These are phyloP conservation scores for Oriolus oriolus DNA, from an alignment of 2,113 vertebrate genomes.

Conservation along the genomic window DNA sequence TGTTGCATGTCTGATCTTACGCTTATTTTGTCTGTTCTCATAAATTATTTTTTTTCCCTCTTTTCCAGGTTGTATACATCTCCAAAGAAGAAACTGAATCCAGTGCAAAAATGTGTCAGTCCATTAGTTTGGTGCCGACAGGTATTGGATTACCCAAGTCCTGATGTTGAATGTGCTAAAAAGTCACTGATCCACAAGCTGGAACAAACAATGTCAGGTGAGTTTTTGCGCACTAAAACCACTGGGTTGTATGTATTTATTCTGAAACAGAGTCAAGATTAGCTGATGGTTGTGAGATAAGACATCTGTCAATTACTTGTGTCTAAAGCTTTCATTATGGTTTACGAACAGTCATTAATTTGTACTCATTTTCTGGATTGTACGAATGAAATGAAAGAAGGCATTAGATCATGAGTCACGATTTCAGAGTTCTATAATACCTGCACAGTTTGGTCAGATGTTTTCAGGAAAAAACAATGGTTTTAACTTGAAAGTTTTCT, in stretches of 20 bases:
- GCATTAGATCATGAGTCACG: neutral
- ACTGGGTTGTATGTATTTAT: neutral
- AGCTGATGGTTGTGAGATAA: neutral
- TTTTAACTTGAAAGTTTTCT: neutral
- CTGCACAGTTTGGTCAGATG: neutral
- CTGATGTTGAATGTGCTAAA: conserved; percentile 96
- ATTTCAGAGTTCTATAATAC: neutral
- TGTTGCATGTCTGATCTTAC: neutral
- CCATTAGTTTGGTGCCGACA: conserved; percentile 96
- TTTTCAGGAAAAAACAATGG: neutral
- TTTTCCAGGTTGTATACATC: conserved; percentile 86
- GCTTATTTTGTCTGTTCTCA: neutral
- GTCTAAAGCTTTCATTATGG: neutral
- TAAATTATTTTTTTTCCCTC: neutral
- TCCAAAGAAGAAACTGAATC: conserved; percentile 87
- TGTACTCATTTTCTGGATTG: neutral
- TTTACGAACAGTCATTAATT: neutral
- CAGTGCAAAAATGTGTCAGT: conserved; percentile 87
- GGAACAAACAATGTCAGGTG: conserved; percentile 96
- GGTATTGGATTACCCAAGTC: conserved; percentile 92
- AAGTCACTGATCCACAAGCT: conserved; percentile 94
- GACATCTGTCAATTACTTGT: neutral
- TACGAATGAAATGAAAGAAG: neutral
- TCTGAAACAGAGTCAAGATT: neutral
- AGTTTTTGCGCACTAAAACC: neutral